phyloP scores from a whole-genome alignment of 1,140 invertebrate genomes.

The Lepidotrigona ventralis region DNA sequence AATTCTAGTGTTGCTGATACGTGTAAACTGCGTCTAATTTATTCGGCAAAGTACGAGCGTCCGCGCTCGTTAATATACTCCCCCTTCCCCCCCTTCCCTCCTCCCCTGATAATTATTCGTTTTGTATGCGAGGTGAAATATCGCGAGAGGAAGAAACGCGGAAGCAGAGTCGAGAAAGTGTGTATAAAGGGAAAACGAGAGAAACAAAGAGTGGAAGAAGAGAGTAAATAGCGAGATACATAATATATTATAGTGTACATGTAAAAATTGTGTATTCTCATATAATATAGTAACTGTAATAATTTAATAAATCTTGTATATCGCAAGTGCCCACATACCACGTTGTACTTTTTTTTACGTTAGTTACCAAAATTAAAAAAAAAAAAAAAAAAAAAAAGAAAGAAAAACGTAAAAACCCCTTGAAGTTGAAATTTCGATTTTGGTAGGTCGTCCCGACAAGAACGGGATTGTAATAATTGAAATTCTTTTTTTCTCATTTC shows the following conservation, averaged over 20 bases:
- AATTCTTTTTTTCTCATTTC: not conserved
- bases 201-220: constrained; percentile 23
- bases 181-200: constrained; percentile 13
- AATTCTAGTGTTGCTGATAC: constrained; percentile 30
- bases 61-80: not conserved
- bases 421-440: not conserved
- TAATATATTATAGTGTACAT: constrained; percentile 67
- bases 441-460: too few species aligned
- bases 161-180: constrained; percentile 9
- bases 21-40: constrained; percentile 57
- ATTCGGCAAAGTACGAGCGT: constrained; percentile 27
- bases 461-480: not conserved
- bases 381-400: not conserved
- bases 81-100: too few species aligned
- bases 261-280: constrained; percentile 74
- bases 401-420: not conserved
- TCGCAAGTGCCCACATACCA: constrained; percentile 26
- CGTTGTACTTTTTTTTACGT: not conserved
- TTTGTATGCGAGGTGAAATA: constrained; percentile 32
- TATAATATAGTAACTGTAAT: constrained; percentile 72
- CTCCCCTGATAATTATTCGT: constrained; percentile 37
- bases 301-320: constrained; percentile 73
- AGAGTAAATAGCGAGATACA: constrained; percentile 47
- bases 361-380: not conserved
- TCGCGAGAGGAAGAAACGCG: constrained; percentile 8